Conservation (phyloP, 2,113 vertebrate genomes). For the Orientallactaga bullata region DNA sequence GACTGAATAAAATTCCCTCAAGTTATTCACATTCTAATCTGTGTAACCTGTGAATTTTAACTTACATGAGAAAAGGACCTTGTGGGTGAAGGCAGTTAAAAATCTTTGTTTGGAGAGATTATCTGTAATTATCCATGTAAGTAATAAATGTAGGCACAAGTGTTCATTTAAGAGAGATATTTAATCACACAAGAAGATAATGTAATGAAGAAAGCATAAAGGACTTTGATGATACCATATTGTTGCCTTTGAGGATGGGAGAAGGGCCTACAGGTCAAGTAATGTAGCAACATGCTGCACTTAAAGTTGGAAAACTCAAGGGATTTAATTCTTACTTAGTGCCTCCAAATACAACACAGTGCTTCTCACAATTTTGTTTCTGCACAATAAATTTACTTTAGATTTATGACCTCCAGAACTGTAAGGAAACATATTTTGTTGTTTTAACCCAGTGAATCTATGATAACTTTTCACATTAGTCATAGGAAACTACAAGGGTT, state of each 20-base stretch:
- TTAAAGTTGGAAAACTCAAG: background rate
- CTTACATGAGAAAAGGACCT: conserved; percentile 2
- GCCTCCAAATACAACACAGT: background rate
- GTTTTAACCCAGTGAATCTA: background rate
- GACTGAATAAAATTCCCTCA: background rate
- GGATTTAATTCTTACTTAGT: background rate
- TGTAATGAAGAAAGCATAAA: background rate
- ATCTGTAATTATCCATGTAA: background rate
- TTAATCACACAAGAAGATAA: background rate
- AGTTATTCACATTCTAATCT: background rate
- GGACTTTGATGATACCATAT: background rate
- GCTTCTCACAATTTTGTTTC: background rate
- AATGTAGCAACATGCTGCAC: background rate
- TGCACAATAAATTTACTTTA: background rate
- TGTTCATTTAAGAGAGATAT: background rate
- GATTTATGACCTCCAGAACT: background rate
- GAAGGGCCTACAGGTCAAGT: background rate
- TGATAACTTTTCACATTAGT: background rate
- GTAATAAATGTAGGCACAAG: background rate
- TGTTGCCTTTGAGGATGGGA: background rate
- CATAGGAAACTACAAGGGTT: background rate
- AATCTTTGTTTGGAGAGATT: background rate
- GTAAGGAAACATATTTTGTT: background rate
- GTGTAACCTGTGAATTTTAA: background rate
- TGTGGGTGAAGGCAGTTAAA: background rate